Conservation (phyloP, 35 echinoderm and acorn worm species). For the Chiridota heheva region DNA sequence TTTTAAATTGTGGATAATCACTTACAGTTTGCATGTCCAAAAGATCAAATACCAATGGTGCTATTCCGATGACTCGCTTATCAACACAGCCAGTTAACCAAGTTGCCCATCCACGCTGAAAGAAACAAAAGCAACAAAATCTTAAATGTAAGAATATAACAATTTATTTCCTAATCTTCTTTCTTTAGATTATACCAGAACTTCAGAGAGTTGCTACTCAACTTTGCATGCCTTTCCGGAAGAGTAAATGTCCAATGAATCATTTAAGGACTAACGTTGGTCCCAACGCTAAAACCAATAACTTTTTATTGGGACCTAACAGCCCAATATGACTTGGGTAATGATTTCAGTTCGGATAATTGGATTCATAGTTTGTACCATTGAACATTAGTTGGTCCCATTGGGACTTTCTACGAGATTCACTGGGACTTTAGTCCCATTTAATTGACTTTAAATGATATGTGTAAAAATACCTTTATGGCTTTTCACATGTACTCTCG, state of each 20-base stretch:
- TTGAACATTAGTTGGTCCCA: too few relatives aligned
- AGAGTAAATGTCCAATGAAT: too few relatives aligned
- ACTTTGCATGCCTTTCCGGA: not conserved
- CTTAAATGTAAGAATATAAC: not conserved
- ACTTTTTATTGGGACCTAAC: too few relatives aligned
- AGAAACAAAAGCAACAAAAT: not conserved
- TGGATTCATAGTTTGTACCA: too few relatives aligned
- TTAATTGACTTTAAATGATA: too few relatives aligned
- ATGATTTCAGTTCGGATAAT: too few relatives aligned
- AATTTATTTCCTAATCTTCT: not conserved
- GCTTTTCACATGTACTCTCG: not conserved
- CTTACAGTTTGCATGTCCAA: conserved; percentile 68
- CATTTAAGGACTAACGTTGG: too few relatives aligned
- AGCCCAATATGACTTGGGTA: too few relatives aligned
- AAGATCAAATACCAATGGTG: conserved; percentile 77
- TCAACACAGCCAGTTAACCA: conserved; percentile 74
- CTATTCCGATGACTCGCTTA: conserved; percentile 75
- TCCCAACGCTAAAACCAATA: too few relatives aligned
- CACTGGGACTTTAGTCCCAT: too few relatives aligned
- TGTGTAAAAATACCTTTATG: not conserved
- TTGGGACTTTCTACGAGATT: too few relatives aligned
- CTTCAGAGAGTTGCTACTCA: not conserved
- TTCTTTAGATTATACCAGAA: not conserved
- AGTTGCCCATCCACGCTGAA: conserved; percentile 87
- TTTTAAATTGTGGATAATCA: too few relatives aligned